Evolutionary conservation across 2,113 vertebrate genomes (phyloP).

Genomic region (Smithornis capensis): DNA sequence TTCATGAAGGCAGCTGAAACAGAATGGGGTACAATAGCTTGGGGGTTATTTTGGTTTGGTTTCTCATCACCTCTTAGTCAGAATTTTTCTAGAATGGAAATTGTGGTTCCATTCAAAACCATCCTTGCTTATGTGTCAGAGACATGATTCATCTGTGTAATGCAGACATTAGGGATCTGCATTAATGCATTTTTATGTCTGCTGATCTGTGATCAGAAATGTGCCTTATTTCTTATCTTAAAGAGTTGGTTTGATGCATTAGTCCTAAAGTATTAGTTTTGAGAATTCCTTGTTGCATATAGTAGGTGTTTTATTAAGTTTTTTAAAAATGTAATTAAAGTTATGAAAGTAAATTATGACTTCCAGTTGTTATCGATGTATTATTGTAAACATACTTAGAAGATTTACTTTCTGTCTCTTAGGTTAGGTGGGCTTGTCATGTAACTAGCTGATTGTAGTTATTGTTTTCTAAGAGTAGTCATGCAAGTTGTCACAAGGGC

Average conservation of each 20-base stretch:
- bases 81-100: background rate
- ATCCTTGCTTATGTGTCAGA: background rate
- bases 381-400: background rate
- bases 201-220: background rate
- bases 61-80: background rate
- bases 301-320: background rate
- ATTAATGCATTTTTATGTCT: background rate
- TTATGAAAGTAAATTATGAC: background rate
- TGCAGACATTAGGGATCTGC: background rate
- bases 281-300: background rate
- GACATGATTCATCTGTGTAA: too few relatives aligned
- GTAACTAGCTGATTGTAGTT: background rate
- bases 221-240: background rate
- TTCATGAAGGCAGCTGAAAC: background rate
- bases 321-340: background rate
- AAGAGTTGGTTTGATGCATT: background rate
- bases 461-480: background rate
- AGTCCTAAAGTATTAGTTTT: background rate
- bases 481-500: background rate
- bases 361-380: background rate
- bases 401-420: background rate
- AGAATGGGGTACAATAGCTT: background rate
- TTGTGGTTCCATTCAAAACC: background rate
- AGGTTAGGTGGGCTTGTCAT: background rate
- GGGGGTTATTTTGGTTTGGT: background rate